phyloP scores from a whole-genome alignment of 2,113 vertebrate genomes.

The Misgurnus mizolepis region DNA sequence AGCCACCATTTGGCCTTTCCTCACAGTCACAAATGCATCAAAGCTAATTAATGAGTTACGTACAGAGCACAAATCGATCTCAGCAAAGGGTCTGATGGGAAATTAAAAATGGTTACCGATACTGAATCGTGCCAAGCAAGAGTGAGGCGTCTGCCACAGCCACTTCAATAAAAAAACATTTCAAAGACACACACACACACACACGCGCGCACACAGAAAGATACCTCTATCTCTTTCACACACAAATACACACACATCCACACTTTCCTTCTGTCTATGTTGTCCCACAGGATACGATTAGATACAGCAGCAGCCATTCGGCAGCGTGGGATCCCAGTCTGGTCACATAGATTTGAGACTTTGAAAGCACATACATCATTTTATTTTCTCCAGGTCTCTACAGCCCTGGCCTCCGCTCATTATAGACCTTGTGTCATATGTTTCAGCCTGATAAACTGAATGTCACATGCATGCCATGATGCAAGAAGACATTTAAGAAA shows the following conservation, averaged over 20 bases:
- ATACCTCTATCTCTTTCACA: not conserved
- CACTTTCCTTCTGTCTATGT: constrained; percentile 37
- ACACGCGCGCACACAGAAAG: not conserved
- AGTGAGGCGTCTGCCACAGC: constrained; percentile 60
- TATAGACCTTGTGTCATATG: constrained; percentile 29
- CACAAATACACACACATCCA: constrained; percentile 24
- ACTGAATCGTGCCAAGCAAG: constrained; percentile 69
- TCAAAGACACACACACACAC: constrained; percentile 2
- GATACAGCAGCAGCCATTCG: constrained; percentile 46
- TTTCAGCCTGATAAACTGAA: constrained; percentile 40
- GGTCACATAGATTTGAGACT: constrained; percentile 44
- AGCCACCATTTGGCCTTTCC: constrained; percentile 67
- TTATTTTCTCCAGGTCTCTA: constrained; percentile 29
- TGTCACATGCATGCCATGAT: constrained; percentile 6
- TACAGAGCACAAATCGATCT: constrained; percentile 67
- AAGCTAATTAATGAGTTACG: constrained; percentile 77
- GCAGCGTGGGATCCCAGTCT: constrained; percentile 49
- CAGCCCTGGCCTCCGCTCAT: constrained; percentile 32
- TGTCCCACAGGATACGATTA: constrained; percentile 55
- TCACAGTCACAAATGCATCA: constrained; percentile 69
- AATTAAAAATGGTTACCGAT: constrained; percentile 78
- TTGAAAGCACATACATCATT: constrained; percentile 41
- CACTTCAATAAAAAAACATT: constrained; percentile 45
- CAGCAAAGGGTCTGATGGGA: constrained; percentile 72
- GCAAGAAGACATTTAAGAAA: not conserved